phyloP scores from a whole-genome alignment of 2,113 vertebrate genomes.

The cattle (Bos taurus) region DNA sequence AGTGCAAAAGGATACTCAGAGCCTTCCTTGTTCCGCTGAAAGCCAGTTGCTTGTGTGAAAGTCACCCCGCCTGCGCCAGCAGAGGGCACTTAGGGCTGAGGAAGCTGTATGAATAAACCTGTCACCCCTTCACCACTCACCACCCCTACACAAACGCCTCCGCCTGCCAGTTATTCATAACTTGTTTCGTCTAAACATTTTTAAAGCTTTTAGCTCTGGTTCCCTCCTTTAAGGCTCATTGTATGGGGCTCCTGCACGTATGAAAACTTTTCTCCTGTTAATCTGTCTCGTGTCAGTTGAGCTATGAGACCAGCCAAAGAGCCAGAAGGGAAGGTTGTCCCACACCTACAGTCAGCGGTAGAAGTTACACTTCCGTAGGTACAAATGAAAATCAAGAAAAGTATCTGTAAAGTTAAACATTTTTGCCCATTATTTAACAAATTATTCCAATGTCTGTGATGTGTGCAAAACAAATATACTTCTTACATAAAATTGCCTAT shows the following conservation, averaged over 20 bases:
- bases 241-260: not conserved
- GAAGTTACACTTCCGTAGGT: not conserved
- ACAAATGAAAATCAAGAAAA: not conserved
- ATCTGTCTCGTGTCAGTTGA: not conserved
- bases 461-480: not conserved
- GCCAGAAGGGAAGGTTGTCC: not conserved
- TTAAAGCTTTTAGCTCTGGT: not conserved
- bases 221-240: not conserved
- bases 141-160: not conserved
- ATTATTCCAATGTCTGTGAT: not conserved
- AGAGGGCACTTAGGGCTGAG: no score
- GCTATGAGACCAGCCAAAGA: not conserved
- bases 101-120: not conserved
- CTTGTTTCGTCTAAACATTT: not conserved
- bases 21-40: not conserved
- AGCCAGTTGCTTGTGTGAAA: not conserved
- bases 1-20: not conserved
- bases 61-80: not conserved
- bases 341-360: not conserved
- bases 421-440: not conserved
- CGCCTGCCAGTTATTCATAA: not conserved
- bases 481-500: not conserved
- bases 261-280: not conserved
- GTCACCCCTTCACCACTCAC: accelerated
- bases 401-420: not conserved